Percentiles rank a stretch among this genome's conserved stretches.
These are phyloP conservation scores for Sinonovacula constricta DNA, from an alignment of 1,140 invertebrate genomes.

Conservation along the genomic window DNA sequence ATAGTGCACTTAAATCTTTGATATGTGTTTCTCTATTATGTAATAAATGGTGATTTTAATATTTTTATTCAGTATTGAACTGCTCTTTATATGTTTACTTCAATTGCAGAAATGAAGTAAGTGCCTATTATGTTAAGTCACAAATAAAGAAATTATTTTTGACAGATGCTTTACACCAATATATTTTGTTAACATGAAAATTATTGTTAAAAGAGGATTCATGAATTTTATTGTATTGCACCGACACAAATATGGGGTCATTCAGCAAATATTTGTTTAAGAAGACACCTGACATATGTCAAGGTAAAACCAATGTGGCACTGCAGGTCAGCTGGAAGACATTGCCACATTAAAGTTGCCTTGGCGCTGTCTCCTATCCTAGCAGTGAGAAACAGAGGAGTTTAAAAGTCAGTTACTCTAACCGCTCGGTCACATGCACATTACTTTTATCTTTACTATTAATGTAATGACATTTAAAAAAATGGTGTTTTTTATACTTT, in stretches of 20 bases:
- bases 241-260: no score
- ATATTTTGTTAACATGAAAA: no score
- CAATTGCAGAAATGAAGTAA: no score
- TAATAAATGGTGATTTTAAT: background rate
- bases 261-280: no score
- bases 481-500: background rate
- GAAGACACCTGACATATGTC: no score
- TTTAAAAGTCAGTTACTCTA: no score
- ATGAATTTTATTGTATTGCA: no score
- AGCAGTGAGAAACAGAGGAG: background rate
- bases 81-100: no score
- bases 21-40: background rate
- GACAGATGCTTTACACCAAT: conserved; percentile 9
- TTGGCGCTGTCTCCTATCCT: background rate
- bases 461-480: background rate
- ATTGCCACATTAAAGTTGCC: background rate
- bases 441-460: no score
- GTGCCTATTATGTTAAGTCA: background rate
- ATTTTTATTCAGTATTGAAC: background rate
- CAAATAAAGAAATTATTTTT: conserved; percentile 14
- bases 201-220: no score
- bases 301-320: background rate
- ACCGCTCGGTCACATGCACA: background rate
- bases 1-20: background rate
- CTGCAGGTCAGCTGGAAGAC: background rate